Percentiles rank a stretch among this genome's conserved stretches.
Conservation (phyloP, 2,888 invertebrate species). For the Rotaria sp. region DNA sequence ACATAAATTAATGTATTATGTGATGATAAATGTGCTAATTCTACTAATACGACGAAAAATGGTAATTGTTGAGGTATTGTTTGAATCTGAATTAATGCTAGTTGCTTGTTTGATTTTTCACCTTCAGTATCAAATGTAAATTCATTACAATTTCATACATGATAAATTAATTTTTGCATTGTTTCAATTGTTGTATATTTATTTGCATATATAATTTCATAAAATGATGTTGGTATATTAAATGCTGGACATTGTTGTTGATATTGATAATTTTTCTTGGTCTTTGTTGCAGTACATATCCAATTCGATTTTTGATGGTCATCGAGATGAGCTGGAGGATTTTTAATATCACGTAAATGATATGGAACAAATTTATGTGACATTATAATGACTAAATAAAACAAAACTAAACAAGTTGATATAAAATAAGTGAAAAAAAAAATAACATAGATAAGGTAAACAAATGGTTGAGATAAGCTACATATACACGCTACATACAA, state of each 20-base stretch:
- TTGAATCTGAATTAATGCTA: not conserved
- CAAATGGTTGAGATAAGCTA: no score
- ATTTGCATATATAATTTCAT: not conserved
- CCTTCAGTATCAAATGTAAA: not conserved
- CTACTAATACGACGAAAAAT: not conserved
- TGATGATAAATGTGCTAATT: not conserved
- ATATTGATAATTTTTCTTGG: no score
- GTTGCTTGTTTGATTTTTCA: not conserved
- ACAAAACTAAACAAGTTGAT: no score
- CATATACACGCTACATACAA: no score
- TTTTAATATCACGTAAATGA: no score
- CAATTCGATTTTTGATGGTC: no score
- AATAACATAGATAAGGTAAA: no score
- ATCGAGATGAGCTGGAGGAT: no score
- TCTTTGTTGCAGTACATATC: no score
- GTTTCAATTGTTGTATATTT: not conserved
- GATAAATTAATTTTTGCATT: not conserved
- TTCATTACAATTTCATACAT: not conserved
- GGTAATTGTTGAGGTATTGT: not conserved
- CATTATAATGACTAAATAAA: no score
- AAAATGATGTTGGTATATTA: not conserved
- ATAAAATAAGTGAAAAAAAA: no score
- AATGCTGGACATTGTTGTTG: not conserved
- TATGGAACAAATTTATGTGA: no score
- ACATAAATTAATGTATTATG: not conserved